Conservation (phyloP, 1,140 invertebrate genomes). For the Ostrea denselamellosa region DNA sequence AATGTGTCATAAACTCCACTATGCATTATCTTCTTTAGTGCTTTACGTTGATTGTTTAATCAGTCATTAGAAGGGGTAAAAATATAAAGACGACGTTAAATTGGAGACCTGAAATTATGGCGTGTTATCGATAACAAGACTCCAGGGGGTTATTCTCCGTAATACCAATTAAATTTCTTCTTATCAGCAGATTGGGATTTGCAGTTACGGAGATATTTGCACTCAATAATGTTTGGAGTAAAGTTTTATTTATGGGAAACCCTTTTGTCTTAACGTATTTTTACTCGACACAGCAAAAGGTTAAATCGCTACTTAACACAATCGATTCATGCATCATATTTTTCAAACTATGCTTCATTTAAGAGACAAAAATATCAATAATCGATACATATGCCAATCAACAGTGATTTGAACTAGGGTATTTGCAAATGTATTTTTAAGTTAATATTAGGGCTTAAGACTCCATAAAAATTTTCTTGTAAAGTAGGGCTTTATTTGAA, state of each 20-base stretch:
- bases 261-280: constrained; percentile 6
- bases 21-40: background rate
- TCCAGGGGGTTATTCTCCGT: background rate
- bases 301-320: background rate
- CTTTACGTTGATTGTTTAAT: background rate
- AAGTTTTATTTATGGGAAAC: background rate
- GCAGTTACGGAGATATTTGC: background rate
- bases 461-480: background rate
- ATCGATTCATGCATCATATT: background rate
- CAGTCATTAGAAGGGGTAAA: background rate
- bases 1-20: background rate
- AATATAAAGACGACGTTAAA: background rate
- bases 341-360: constrained; percentile 3
- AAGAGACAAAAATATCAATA: background rate
- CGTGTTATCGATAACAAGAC: constrained; percentile 10
- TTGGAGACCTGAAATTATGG: background rate
- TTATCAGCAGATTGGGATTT: background rate
- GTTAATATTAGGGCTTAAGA: background rate
- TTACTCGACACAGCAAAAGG: background rate
- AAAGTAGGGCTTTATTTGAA: background rate
- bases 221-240: background rate
- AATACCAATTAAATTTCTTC: background rate
- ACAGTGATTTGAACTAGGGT: background rate
- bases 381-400: background rate
- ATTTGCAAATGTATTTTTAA: background rate